A percentile compares a stretch with the other conserved stretches of the same genome.
Conservation (phyloP, 1,140 invertebrate species). For the Pentalonia nigronervosa region DNA sequence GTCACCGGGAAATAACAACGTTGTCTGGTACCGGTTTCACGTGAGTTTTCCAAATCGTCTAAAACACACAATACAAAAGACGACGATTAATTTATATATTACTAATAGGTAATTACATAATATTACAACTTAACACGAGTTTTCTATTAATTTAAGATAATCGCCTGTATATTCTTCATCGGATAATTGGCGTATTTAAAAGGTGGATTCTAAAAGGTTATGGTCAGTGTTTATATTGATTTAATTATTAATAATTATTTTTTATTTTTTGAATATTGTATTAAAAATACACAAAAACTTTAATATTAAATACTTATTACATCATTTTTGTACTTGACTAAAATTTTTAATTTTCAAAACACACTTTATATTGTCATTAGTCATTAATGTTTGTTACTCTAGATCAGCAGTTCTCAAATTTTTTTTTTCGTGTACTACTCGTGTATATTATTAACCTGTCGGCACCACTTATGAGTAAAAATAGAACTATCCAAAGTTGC, state of each 20-base stretch:
- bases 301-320: not conserved
- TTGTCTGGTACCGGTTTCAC: not conserved
- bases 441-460: too few relatives aligned
- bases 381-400: too few relatives aligned
- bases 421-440: too few relatives aligned
- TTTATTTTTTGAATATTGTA: not conserved
- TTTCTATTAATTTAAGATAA: not conserved
- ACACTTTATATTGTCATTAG: too few relatives aligned
- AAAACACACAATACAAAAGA: not conserved
- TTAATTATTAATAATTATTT: not conserved
- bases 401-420: too few relatives aligned
- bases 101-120: too few relatives aligned
- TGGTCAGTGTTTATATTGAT: not conserved
- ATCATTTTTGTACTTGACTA: accelerated
- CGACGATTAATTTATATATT: not conserved
- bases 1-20: not conserved
- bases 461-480: too few relatives aligned
- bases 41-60: not conserved
- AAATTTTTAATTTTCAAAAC: not conserved
- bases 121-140: not conserved
- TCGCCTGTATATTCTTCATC: not conserved
- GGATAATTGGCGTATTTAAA: not conserved
- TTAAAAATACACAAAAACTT: too few relatives aligned
- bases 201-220: not conserved
- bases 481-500: too few relatives aligned